These are phyloP conservation scores for Caerostris darwini DNA, from an alignment of 1,140 invertebrate genomes.

Conservation along the genomic window DNA sequence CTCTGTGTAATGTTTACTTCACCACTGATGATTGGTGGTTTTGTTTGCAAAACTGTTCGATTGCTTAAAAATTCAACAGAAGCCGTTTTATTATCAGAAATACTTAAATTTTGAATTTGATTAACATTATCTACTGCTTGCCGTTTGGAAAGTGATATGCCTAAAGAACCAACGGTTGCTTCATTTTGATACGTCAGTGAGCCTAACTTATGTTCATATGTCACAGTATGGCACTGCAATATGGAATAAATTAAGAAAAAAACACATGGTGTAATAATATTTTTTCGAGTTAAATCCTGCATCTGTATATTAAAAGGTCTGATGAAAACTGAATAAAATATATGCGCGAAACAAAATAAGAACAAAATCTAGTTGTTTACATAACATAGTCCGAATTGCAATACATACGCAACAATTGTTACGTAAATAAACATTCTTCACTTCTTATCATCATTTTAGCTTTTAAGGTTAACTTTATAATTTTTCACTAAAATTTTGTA, in stretches of 20 bases:
- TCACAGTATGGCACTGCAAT: conserved; percentile 57
- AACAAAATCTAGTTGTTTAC: conserved; percentile 23
- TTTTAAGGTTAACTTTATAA: not conserved
- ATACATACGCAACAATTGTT: conserved; percentile 2
- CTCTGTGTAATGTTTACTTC: conserved; percentile 9
- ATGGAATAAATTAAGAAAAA: not conserved
- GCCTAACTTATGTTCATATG: not conserved
- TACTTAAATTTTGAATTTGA: not conserved
- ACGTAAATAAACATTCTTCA: conserved; percentile 49
- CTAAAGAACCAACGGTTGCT: not conserved
- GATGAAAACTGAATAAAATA: not conserved
- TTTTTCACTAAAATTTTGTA: not conserved
- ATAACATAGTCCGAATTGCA: conserved; percentile 6
- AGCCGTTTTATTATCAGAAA: not conserved
- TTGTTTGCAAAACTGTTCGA: not conserved
- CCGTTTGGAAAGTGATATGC: not conserved
- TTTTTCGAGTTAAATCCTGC: not conserved
- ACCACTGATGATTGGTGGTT: conserved; percentile 7
- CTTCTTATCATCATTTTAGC: not conserved
- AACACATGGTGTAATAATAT: not conserved
- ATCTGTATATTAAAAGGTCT: not conserved
- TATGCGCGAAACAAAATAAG: not conserved
- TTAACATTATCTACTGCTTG: not conserved
- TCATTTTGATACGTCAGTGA: not conserved
- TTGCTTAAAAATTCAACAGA: not conserved